Base-by-base conservation (phyloP, 2,888 invertebrate species). In the Pinctada fucata region DNA sequence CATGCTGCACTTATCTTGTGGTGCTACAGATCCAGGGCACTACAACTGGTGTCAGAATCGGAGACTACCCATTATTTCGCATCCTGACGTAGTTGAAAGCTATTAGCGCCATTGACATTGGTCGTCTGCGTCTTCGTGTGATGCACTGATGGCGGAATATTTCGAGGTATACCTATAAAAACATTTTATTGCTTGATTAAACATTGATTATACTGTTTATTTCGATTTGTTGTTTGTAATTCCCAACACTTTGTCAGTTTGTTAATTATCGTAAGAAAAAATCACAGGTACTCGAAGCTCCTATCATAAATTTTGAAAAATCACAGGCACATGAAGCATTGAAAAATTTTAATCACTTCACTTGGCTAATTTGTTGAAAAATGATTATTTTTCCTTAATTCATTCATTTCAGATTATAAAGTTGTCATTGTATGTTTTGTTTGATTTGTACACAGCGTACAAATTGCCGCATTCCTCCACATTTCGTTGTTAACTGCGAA, bases 401-500 rank as follows among this genome's bases (percentile, higher is more conserved):
- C n/a, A n/a, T n/a, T n/a, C n/a, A n/a, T n/a, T n/a, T n/a, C n/a
- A n/a, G n/a, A n/a, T n/a, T n/a, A n/a, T n/a, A n/a, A n/a, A n/a
- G n/a, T n/a, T n/a, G n/a, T n/a, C n/a, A n/a, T n/a, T n/a, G n/a
- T n/a, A 52, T 52, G 58, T 52, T 52, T 52, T 8, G 10, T 8
- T 8, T 8, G 10, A 5, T 8, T 10, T 52, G 58, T 52, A 8
- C 10, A 52, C 10, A 8, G 10, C 58, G 58, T 10, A 52, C 58
- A 52, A 52, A 10, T 52, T 10, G 10, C 58, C 58, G 10, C 10
- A 52, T 52, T 52, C 10, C 10, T 52, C 5, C 5, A 10, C 58
- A 52, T 52, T 8, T 52, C 10, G 58, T 3, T 68, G 68, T 68
- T 68, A 31, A 68, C 68, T 68, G 48, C 68, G 68, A 68, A 68